phyloP scores from a whole-genome alignment of 2,797 vertebrate species.

The Neoniphon sammara region DNA sequence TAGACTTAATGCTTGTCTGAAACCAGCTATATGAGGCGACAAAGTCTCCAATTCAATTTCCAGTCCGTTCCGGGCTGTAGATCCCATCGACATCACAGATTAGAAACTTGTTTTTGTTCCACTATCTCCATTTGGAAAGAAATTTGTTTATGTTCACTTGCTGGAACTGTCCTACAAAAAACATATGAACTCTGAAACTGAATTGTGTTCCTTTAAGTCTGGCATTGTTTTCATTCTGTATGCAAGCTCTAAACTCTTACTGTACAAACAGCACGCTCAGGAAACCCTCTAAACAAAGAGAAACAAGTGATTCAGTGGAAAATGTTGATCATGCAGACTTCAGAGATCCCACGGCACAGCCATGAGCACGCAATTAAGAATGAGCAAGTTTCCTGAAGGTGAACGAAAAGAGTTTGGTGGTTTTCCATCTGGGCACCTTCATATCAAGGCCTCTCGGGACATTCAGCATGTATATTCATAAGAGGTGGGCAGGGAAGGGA shows the following conservation, averaged over 20 bases:
- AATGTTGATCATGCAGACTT: constrained; percentile 27
- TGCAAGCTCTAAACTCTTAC: constrained; percentile 56
- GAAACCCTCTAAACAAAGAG: constrained; percentile 12
- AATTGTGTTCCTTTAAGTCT: constrained; percentile 67
- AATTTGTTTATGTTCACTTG: constrained; percentile 21
- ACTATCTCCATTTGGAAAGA: constrained; percentile 15
- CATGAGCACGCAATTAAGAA: constrained; percentile 70
- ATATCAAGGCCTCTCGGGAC: constrained; percentile 76
- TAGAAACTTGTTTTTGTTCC: not conserved
- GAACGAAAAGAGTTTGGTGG: constrained; percentile 76
- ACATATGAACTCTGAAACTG: constrained; percentile 35
- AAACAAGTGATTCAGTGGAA: constrained; percentile 42
- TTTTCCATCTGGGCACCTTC: constrained; percentile 84
- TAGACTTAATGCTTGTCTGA: constrained; percentile 1
- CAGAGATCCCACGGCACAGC: constrained; percentile 59
- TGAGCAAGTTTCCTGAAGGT: constrained; percentile 78
- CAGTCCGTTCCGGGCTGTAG: constrained; percentile 6
- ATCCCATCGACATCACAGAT: not conserved
- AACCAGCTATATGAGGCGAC: not conserved
- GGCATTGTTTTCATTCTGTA: constrained; percentile 51
- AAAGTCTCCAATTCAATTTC: constrained; percentile 19
- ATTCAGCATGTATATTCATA: constrained; percentile 84
- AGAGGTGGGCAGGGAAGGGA: constrained; percentile 65
- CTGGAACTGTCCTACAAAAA: constrained; percentile 23
- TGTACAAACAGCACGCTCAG: constrained; percentile 16